Evolutionary conservation across 2,113 vertebrate genomes (phyloP), one percentile per base, ranked within the genome.

Genomic region (Trichomycterus rosablanca): DNA sequence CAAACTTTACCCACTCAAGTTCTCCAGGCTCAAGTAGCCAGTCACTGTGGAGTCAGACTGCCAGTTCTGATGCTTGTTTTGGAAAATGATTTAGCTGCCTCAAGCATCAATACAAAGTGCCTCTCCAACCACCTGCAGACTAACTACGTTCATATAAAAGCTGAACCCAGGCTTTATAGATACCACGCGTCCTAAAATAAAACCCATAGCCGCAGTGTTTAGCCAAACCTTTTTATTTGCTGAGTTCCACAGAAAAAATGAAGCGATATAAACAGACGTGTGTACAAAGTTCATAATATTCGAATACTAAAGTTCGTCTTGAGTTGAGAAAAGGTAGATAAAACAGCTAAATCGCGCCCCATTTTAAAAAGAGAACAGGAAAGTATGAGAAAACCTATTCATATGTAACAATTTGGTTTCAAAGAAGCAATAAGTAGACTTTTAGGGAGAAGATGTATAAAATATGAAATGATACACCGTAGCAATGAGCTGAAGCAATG

Each of bases 231-330:
- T 83, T 56, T 88, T 85, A 87, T 87, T 88, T 83, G 72, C 80
- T 79, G 74, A 81, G 75, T 83, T 84, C 72, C 53, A 26, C 65
- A 85, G 82, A 74, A 70, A 72, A 75, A 57, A 80, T 75, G 43
- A 73, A 76, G 71, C 46, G 68, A 75, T 81, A 80, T 82, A 86
- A 84, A 86, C 81, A 79, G 78, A 53, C 46, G 57, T 73, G 69
- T 83, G 76, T 87, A 88, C 76, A 86, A 84, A 84, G 76, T 76
- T 81, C 80, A 84, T 84, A 82, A 82, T 83, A 78, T 82, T 86
- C 73, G 77, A 87, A 82, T 86, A 82, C 81, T 86, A 89, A 86
- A 86, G 83, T 82, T 84, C 80, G 82, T 86, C 81, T 81, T 76
- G 26, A 67, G 75, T 78, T 79, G 77, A 70, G 75, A 70, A 71